Evolutionary conservation across 2,113 vertebrate genomes (phyloP), one percentile per base, ranked within the genome.

Genomic region (Ictalurus furcatus): DNA sequence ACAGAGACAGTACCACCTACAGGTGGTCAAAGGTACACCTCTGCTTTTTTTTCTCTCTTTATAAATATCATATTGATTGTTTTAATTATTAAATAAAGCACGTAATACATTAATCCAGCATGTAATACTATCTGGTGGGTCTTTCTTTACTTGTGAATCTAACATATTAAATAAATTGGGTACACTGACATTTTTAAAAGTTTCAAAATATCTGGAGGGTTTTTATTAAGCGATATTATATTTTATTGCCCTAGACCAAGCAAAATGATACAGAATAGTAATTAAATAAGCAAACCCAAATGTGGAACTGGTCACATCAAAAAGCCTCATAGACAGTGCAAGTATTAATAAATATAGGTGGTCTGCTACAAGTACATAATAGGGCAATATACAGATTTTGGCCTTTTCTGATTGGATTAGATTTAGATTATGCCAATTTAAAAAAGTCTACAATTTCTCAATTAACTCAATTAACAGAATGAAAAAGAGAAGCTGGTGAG

Each of bases 1-100:
- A 88, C 67, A 88, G 63, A 82, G 87, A 88, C 86, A 87, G 87
- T 63, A 56, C 79, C 87, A 71, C 79, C 87, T 83, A 69, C 79
- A 83, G 87, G 79, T n/a, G 52, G 59, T 58, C 59, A 37, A 30
- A 48, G 11, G 23, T 58, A 67, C 17, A 9, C 9, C 28, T 40
- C 6, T 73, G 0, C 21, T 13, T 12, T 44, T 44, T 76, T 44
- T 0, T 0, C 34, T 34, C n/a, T 69, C 1, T 69, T 76, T 76
- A 52, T 11, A 52, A 11, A 11, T 52, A 52, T 9, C 48, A 9
- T 52, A 52, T 52, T 52, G 48, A 52, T 52, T 52, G 48, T 52
- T 52, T 52, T 52, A 52, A 52, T 52, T 52, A 52, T 52, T 52
- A 52, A 52, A 52, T 9, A 52, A 52, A 52, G 48, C 48, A 52